Base-by-base conservation (phyloP, 1,140 invertebrate genomes). In the Dinoponera quadriceps region DNA sequence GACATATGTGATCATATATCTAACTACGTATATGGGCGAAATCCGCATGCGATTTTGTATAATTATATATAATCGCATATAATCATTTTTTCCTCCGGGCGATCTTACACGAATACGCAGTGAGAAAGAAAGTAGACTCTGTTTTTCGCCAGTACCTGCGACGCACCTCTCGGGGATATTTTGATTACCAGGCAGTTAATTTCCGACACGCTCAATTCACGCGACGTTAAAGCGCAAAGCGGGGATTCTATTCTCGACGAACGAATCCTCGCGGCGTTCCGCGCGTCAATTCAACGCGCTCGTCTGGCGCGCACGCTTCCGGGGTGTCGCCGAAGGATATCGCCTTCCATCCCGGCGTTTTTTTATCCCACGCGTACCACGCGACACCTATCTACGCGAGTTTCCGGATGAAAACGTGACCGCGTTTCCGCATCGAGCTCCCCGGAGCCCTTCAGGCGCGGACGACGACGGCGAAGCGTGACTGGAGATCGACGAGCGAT, bases 281-380 rank as follows among this genome's bases (percentile, higher is more conserved):
- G 62, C 81, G 65, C 75, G 74, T 59, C 73, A 51, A 77, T 77
- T 85, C 72, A 82, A 78, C 57, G 55, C 22, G 82, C 81, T 78
- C 27, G 48, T 55, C 48, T 59, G 60, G 49, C 63, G 55, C 13
- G 66, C 81, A 14, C 59, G 55, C 51, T 84, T 87, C 86, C 86
- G 85, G 86, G 86, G 81, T 86, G 85, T 87, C 72, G 69, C 73
- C 57, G 9, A 54, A 44, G 73, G 57, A 78, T 86, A 68, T 78
- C 51, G 69, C 65, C 77, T 84, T 87, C 81, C 85, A 74, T 86
- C 57, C 62, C 62, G 27, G 18, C 49, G 38, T 66, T 86, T 86
- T 78, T 86, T 87, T 84, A 86, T 86, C 81, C 57, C 78, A 38
- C 13, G 69, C 71, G 68, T 78, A 63, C 85, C n/a, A 84, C 85